Base-by-base conservation (phyloP, 2,113 vertebrate genomes). In the Stegostoma tigrinum region DNA sequence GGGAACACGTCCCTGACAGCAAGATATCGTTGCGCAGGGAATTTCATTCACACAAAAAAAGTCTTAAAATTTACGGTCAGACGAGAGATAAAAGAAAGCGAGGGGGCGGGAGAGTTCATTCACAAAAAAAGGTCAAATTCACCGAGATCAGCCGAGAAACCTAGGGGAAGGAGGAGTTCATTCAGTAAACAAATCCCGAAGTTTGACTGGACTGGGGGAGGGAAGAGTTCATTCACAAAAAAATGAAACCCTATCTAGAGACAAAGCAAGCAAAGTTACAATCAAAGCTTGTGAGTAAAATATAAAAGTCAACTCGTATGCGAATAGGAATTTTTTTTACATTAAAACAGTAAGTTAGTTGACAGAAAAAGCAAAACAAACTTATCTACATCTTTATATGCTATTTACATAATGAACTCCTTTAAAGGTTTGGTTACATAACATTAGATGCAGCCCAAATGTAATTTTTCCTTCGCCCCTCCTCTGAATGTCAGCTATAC, bases 111-210 rank as follows among this genome's bases (percentile, higher is more conserved):
- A 90, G 96, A 94, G 95, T 96, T 96, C 96, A 96, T 96, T 96
- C 96, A 96, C 96, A 96, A 96, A 96, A 96, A 95, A 95, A 95
- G 96, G 96, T 96, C 96, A 96, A 96, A 96, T 96, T 90, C 55
- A 61, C 45, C 61, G 52, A 90, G 87, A 61, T 90, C 48, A 64
- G 27, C 55, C 55, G 87, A 90, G 27, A 61, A 52, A 61, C 87
- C 55, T 34, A 61, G 87, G 45, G 87, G 87, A 61, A 61, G 87
- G 87, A 61, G 48, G 55, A 61, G 48, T 90, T 90, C 87, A 90
- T 90, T 90, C 87, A 90, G 27, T 42, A 90, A 90, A 89, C 55
- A 52, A 52, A 90, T 90, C 52, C 48, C 23, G 34, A 90, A 90
- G 48, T 90, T 52, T 61, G 48, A 55, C 8, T 27, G 27, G 55